Evolutionary conservation across 2,888 invertebrate species (phyloP).

Genomic region (Sthenelais limicola): DNA sequence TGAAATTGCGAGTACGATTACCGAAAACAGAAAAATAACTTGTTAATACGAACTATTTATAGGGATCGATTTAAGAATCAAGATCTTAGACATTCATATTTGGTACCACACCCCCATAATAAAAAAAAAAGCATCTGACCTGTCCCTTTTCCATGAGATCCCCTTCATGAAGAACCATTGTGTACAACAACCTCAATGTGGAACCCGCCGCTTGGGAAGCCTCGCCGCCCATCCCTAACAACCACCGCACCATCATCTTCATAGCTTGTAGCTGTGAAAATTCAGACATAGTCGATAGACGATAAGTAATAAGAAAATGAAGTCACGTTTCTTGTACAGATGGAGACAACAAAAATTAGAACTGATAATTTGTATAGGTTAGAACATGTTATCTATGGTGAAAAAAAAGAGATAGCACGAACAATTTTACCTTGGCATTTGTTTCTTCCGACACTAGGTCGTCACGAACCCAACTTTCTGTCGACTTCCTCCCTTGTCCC

Average conservation of each 20-base stretch:
- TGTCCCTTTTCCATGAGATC: constrained; percentile 79
- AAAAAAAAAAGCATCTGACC: too few species aligned
- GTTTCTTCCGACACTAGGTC: constrained; percentile 92
- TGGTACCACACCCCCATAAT: too few species aligned
- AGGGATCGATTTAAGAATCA: too few species aligned
- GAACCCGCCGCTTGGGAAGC: constrained; percentile 66
- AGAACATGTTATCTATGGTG: not conserved
- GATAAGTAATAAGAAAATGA: too few species aligned
- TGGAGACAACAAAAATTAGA: too few species aligned
- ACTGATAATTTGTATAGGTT: not conserved
- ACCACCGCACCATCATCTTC: constrained; percentile 97
- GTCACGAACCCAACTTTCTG: constrained; percentile 87
- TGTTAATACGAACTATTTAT: too few species aligned
- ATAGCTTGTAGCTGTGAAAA: constrained; percentile 81
- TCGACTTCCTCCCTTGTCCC: constrained; percentile 55
- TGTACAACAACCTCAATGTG: constrained; percentile 94
- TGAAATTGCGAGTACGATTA: too few species aligned
- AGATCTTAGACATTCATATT: too few species aligned
- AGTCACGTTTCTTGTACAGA: too few species aligned
- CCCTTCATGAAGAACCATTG: constrained; percentile 93
- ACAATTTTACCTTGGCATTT: constrained; percentile 77
- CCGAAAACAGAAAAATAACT: too few species aligned
- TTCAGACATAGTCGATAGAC: too few species aligned
- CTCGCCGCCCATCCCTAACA: constrained; percentile 84
- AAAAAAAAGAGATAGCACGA: not conserved